phyloP scores from a whole-genome alignment of 37 sponge, comb jelly and placozoan genomes.

The Amphimedon queenslandica region DNA sequence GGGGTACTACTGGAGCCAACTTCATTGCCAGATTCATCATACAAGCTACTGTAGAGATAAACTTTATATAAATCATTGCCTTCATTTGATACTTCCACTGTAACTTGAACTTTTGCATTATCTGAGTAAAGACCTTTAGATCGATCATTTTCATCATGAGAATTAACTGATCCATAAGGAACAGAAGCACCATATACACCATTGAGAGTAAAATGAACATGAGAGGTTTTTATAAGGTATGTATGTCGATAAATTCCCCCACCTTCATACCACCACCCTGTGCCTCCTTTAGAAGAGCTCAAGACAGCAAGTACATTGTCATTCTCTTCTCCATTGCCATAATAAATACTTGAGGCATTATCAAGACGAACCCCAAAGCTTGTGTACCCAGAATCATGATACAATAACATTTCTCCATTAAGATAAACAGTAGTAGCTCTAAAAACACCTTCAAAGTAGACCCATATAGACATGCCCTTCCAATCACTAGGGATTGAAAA shows the following conservation, averaged over 20 bases:
- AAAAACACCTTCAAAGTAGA: constrained; percentile 62
- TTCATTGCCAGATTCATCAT: no score
- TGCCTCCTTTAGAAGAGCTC: constrained; percentile 23
- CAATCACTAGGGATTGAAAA: constrained; percentile 50
- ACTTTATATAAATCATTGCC: no score
- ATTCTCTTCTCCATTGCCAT: constrained; percentile 35
- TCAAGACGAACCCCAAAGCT: constrained; percentile 54
- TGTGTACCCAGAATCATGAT: constrained; percentile 55
- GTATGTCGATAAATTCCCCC: constrained; percentile 53
- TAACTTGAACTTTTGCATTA: constrained; percentile 3
- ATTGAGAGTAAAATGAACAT: constrained; percentile 16
- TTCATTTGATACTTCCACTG: no score
- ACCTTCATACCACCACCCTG: constrained; percentile 67
- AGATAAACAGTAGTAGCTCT: constrained; percentile 22
- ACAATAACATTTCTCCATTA: constrained; percentile 25
- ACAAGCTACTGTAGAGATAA: no score
- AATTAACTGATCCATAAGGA: constrained; percentile 4
- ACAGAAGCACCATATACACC: constrained; percentile 43
- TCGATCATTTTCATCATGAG: constrained; percentile 15
- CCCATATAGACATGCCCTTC: constrained; percentile 42
- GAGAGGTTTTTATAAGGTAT: constrained; percentile 21
- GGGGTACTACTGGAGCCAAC: no score
- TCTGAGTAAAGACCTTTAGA: constrained; percentile 18
- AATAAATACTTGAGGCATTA: constrained; percentile 26
- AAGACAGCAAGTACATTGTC: constrained; percentile 50